Base-by-base conservation (phyloP, 2,888 invertebrate genomes). In the Drosophila phalerata region DNA sequence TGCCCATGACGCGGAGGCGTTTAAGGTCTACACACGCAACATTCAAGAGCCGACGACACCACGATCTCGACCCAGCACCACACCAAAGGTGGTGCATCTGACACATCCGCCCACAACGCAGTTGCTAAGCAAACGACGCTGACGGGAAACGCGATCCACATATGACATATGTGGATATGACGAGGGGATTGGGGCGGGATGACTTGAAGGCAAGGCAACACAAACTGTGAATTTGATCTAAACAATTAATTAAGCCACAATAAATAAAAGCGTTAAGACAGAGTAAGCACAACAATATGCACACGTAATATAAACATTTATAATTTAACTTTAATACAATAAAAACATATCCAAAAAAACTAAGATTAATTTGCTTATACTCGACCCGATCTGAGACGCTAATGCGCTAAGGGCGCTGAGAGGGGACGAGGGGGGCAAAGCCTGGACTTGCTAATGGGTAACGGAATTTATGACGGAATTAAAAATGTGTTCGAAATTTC, bases 1-100 rank as follows among this genome's bases (percentile, higher is more conserved):
- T 22, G 72, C 79, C 22, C 88, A 83, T 40, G 83, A 85, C 48
- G 84, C 83, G 11, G 88, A 81, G 30, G 85, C 85, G 11, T 85
- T 85, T 15, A 83, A 87, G 49, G 81, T 83, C 8, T 85, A 87
- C 28, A 84, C 77, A 15, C 71, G 85, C 3, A 78, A 81, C n/a
- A 71, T 73, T n/a, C 56, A 72, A 6, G 78, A 73, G 11, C 22
- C 75, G 2, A 77, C 77, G 0, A 64, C 77, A 1, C 85, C 72
- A 2, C 68, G 66, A 6, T 40, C 79, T 3, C 66, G 86, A 0
- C 63, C 73, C 8, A 69, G 62, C 38, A 55, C 68, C 53, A 73
- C 81, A 13, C 78, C 78, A 38, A 69, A 77, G 40, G 77, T 71
- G 28, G 69, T 85, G 25, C 79, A 79, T 45, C 63, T 72, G 8